Evolutionary conservation across 1,140 invertebrate species (phyloP), one percentile per base, ranked within the genome.

Genomic region (Solen grandis): DNA sequence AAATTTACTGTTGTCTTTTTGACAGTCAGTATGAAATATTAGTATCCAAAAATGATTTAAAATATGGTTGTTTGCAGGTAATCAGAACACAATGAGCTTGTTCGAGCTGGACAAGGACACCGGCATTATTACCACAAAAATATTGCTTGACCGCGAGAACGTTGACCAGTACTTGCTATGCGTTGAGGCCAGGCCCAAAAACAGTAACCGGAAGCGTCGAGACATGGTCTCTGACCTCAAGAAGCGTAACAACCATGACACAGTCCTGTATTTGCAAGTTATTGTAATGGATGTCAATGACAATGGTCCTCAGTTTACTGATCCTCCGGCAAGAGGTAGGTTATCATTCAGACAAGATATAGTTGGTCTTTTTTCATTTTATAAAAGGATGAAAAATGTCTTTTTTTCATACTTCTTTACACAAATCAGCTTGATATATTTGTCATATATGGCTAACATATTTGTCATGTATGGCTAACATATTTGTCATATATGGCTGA

Each of bases 201-300:
- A 19, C 22, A 0, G 14, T 19, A 13, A 1, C 25, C 14, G 31
- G 0, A 35, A 81, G 14, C 46, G 27, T 27, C 79, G 76, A 52
- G 66, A 77, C 16, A 31, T 22, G 33, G 55, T 52, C 1, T 69
- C 66, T 52, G 46, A 74, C 31, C 13, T 27, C 10, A 5, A 33
- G 14, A 22, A 65, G 22, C 62, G 76, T 29, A 46, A n/a, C 0
- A 50, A 74, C 4, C 41, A 35, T 2, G 63, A 72, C 33, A 75
- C 66, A 29, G 82, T 88, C 0, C 81, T 73, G 0, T 88, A 85
- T 41, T 25, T 88, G 13, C 10, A 77, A 31, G 68, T 88, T 16
- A 65, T 31, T 1, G 59, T 88, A 0, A 38, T 38, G 19, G 87
- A 88, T 75, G 10, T 62, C 8, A 88, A 88, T 78, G 87, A 88